Evolutionary conservation across 2,888 invertebrate species (phyloP), one percentile per base, ranked within the genome.

Genomic region (Pharmacophagus antenor): DNA sequence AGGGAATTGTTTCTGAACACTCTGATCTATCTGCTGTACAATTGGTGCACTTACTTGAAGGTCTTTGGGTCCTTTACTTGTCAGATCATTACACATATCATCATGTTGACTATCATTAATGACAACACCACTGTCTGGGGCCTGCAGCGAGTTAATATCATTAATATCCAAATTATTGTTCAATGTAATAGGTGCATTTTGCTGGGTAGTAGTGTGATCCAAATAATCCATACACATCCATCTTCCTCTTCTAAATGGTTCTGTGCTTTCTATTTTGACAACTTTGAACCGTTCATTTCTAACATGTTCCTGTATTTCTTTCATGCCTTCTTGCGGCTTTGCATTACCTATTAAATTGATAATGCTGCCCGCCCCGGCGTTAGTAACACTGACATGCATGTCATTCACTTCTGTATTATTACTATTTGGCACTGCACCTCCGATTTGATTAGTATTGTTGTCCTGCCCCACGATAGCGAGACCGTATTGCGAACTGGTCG

Each of bases 151-250:
- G 67, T 82, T 85, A 63, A 74, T 80, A 70, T 91, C 88, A 12
- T 83, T 77, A 54, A 84, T 80, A 75, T 91, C 91, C 69, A 89
- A 79, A 69, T 90, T 90, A 67, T 91, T 91, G 69, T 90, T 89
- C 70, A 89, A 79, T 41, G 85, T 85, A 18, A 89, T 84, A 25
- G 91, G 88, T 65, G 91, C 82, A 78, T 86, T 90, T 63, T 84
- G 90, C 69, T 92, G 92, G 61, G 88, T 82, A 60, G 93, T 92
- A 52, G 95, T 95, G 74, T 97, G 96, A 89, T 98, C 97, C 73
- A 97, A 91, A 84, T 96, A 98, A 85, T 98, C 98, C 95, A 97
- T 96, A 84, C 98, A 98, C 84, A 95, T 94, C 98, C 98, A 98
- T 70, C 98, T 92, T 23, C 98, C 98, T 61, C 98, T 93, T 70